Conservation (phyloP, 2,113 vertebrate species). For the Bolborhynchus lineola region DNA sequence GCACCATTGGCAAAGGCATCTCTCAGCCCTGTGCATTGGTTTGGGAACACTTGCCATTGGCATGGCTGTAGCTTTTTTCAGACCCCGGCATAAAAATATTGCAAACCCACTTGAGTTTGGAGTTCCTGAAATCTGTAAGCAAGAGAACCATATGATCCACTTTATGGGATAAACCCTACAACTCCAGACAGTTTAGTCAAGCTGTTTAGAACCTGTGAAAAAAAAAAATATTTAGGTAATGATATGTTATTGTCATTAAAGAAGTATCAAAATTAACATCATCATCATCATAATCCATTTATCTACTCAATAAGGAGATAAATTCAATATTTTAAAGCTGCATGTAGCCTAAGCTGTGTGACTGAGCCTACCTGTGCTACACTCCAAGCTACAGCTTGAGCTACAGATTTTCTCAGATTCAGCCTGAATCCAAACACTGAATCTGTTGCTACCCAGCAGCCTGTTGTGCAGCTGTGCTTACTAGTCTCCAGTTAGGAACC, state of each 20-base stretch:
- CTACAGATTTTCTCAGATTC: neutral
- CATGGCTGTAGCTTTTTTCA: neutral
- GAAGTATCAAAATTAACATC: neutral
- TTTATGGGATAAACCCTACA: neutral
- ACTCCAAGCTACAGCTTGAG: neutral
- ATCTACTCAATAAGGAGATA: neutral
- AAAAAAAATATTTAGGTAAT: neutral
- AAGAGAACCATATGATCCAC: neutral
- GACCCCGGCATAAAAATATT: neutral
- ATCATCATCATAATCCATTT: neutral
- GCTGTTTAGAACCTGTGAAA: neutral
- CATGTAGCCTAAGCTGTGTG: fast-evolving
- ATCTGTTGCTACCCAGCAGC: neutral
- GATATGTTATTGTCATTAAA: neutral
- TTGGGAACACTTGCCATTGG: neutral
- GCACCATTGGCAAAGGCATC: neutral
- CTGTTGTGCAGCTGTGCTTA: neutral
- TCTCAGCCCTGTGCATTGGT: neutral
- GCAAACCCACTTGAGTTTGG: neutral
- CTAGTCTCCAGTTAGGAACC: neutral
- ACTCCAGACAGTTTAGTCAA: neutral
- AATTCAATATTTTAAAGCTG: neutral
- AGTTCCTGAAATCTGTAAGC: neutral
- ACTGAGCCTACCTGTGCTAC: neutral
- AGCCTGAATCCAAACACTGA: neutral